Evolutionary conservation across 2,888 invertebrate species (phyloP), one percentile per base, ranked within the genome.

Genomic region (Heliconius charithonia): DNA sequence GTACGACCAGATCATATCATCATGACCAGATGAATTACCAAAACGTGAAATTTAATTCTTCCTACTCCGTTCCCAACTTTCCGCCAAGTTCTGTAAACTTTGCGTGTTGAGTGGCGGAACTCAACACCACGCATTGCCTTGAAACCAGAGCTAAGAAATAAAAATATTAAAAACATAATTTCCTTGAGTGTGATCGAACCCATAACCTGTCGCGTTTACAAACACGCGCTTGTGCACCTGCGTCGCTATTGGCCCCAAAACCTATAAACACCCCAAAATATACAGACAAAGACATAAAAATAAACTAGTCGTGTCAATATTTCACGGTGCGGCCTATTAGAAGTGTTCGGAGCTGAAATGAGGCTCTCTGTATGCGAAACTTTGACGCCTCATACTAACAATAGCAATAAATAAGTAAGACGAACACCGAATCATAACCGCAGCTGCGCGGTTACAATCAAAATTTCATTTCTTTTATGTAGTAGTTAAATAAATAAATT

Each of bases 331-430:
- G 19, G 71, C 56, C 73, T 63, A 67, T 75, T 75, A 66, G 25
- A 75, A 75, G 56, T 27, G 62, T 59, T 62, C 22, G 16, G 77
- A 56, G 37, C 37, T 87, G 87, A 88, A 91, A 92, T 90, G 88
- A 91, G 90, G 90, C 88, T 87, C 89, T 91, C 83, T 91, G 91
- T 92, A 92, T 92, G 91, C 92, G 87, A 90, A 91, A 91, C 90
- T 91, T 91, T 90, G 91, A 91, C 88, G 88, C 89, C 88, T 89
- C 89, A 90, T 88, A 86, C 75, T 88, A 90, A 91, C 90, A 90
- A 91, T 91, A 90, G 89, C 91, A 90, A 89, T 91, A 91, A 90
- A 91, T 90, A 90, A 88, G 85, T 82, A 84, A 87, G 87, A 89
- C 87, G 88, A 89, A 89, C 87, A 87, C 83, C 75, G 71, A 63